A percentile compares a stretch with the other conserved stretches of the same genome.
phyloP scores from a whole-genome alignment of 2,888 invertebrate genomes.

The Coenonympha arcania region DNA sequence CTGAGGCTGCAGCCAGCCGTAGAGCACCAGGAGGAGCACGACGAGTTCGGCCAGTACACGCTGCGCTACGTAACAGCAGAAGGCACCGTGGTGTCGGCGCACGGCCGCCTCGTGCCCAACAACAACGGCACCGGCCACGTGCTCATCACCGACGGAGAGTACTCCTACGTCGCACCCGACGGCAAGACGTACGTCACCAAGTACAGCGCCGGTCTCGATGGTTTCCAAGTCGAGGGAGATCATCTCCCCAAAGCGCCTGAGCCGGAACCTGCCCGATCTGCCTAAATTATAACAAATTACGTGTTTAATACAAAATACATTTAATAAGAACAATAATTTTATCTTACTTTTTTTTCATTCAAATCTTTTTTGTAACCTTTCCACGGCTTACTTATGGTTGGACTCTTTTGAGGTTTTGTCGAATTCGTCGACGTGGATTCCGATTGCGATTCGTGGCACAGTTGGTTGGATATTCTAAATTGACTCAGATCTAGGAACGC shows the following conservation, averaged over 20 bases:
- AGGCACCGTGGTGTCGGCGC: slow-evolving; percentile 40
- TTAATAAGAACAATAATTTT: too few species aligned
- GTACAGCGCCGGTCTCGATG: slow-evolving; percentile 47
- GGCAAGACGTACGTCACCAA: slow-evolving; percentile 48
- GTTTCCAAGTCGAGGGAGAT: slow-evolving; percentile 39
- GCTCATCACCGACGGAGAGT: slow-evolving; percentile 40
- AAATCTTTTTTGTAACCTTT: too few species aligned
- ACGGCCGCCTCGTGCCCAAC: slow-evolving; percentile 38
- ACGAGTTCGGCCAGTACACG: slow-evolving; percentile 41
- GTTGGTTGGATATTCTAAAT: too few species aligned
- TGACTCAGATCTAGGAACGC: too few species aligned
- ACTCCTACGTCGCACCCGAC: slow-evolving; percentile 43
- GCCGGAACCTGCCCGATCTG: slow-evolving; percentile 17
- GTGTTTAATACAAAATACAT: too few species aligned
- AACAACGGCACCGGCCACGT: slow-evolving; percentile 35
- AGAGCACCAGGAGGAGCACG: slow-evolving; percentile 41
- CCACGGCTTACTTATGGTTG: too few species aligned
- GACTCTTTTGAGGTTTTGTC: too few species aligned
- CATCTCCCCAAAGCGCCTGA: slow-evolving; percentile 38
- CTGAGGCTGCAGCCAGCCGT: slow-evolving; percentile 31
- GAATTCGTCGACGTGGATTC: too few species aligned
- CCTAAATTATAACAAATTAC: neutral
- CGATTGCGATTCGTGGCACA: too few species aligned
- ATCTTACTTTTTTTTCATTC: too few species aligned
- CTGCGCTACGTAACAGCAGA: slow-evolving; percentile 46